These are phyloP conservation scores for Linnaemya tessellans DNA, from an alignment of 2,888 invertebrate genomes.

Conservation along the genomic window DNA sequence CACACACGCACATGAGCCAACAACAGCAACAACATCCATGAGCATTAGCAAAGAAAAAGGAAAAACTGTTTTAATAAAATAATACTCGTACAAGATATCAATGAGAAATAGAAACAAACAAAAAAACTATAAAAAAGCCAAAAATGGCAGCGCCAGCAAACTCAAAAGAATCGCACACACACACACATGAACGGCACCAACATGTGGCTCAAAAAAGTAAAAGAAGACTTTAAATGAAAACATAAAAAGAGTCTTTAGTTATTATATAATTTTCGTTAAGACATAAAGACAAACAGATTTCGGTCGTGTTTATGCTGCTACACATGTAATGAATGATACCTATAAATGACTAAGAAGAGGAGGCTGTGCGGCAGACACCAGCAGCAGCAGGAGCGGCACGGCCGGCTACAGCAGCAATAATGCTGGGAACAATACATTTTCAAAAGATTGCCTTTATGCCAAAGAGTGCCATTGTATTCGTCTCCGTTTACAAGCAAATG, in stretches of 20 bases:
- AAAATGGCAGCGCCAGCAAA: conserved; percentile 70
- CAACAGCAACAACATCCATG: conserved; percentile 6
- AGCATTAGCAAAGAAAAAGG: not conserved
- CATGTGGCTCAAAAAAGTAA: conserved; percentile 5
- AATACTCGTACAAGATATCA: conserved; percentile 12
- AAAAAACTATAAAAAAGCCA: conserved; percentile 39
- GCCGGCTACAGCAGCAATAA: not conserved
- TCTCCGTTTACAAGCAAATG: conserved; percentile 55
- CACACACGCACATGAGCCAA: not conserved
- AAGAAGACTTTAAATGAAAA: conserved; percentile 21
- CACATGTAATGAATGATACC: conserved; percentile 64
- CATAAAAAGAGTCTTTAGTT: conserved; percentile 23
- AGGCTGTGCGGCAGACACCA: not conserved
- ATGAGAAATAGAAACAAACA: conserved; percentile 11
- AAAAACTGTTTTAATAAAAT: conserved; percentile 1
- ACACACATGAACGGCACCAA: conserved; percentile 23
- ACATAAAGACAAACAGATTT: conserved; percentile 55
- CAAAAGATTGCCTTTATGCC: conserved; percentile 16
- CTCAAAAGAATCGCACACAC: conserved; percentile 66
- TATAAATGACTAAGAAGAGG: conserved; percentile 33
- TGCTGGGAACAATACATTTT: not conserved
- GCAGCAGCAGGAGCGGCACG: not conserved
- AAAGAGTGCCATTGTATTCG: conserved; percentile 18
- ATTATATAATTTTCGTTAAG: conserved; percentile 62
- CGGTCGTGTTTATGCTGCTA: conserved; percentile 64